Evolutionary conservation across 2,797 vertebrate genomes (phyloP).

Genomic region (Aphelocoma californica): DNA sequence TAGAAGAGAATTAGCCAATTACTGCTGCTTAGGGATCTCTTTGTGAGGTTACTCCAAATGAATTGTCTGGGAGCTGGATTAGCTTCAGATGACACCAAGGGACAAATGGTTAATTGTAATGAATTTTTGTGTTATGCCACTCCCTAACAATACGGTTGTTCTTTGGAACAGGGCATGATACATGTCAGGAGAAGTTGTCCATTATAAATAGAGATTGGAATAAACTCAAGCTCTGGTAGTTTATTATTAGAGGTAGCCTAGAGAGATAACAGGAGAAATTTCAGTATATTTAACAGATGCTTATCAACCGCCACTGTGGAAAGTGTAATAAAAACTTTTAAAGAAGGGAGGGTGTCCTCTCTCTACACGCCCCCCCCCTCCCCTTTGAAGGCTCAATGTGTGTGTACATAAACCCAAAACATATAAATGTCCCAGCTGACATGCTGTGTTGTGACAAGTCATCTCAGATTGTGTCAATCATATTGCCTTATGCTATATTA

Average conservation of each 20-base stretch:
- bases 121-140: neutral
- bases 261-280: neutral
- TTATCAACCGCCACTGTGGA: neutral
- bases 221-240: neutral
- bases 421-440: slow-evolving; percentile 61
- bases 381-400: neutral
- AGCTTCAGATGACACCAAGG: neutral
- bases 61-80: slow-evolving; percentile 28
- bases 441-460: slow-evolving; percentile 73
- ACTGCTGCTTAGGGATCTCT: slow-evolving; percentile 24
- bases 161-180: neutral
- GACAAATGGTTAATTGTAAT: slow-evolving; percentile 36
- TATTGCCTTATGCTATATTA: slow-evolving; percentile 65
- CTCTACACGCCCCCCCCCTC: neutral
- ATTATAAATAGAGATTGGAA: neutral
- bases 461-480: slow-evolving; percentile 74
- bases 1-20: slow-evolving; percentile 24
- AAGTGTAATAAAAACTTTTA: slow-evolving; percentile 54
- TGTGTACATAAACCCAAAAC: slow-evolving; percentile 9
- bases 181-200: neutral
- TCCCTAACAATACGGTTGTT: neutral
- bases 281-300: slow-evolving; percentile 22
- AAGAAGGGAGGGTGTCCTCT: neutral
- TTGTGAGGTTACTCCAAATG: slow-evolving; percentile 32
- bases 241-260: neutral